Conservation (phyloP, 2,888 invertebrate species). For the Euphydryas editha region DNA sequence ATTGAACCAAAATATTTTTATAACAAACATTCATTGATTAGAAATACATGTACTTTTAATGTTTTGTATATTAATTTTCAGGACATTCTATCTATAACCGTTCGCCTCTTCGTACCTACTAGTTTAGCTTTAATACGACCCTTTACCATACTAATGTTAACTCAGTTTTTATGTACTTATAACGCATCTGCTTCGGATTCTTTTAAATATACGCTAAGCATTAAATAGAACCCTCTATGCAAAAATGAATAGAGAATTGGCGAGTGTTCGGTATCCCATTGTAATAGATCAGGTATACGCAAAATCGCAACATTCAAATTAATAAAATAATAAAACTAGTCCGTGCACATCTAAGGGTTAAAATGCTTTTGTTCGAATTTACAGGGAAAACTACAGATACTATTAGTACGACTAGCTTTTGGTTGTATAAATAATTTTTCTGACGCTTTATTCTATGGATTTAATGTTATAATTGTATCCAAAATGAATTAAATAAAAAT, state of each 20-base stretch:
- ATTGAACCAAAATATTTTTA: not conserved
- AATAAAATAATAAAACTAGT: constrained; percentile 78
- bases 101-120: not conserved
- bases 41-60: not conserved
- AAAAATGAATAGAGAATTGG: constrained; percentile 75
- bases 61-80: not conserved
- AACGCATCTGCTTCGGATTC: constrained; percentile 52
- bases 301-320: constrained; percentile 82
- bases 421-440: not conserved
- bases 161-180: constrained; percentile 28
- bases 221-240: constrained; percentile 75
- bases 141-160: constrained; percentile 24
- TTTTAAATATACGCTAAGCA: constrained; percentile 58
- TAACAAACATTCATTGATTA: not conserved
- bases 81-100: not conserved
- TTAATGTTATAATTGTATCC: not conserved
- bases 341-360: constrained; percentile 71
- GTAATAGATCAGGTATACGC: constrained; percentile 77
- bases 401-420: constrained; percentile 18
- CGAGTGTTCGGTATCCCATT: constrained; percentile 58
- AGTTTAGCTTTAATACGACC: not conserved
- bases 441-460: not conserved
- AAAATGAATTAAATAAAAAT: too few species aligned
- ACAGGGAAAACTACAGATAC: constrained; percentile 23
- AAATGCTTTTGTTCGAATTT: constrained; percentile 44